Base-by-base conservation (phyloP, 2,113 vertebrate genomes). In the Dasypus novemcinctus region DNA sequence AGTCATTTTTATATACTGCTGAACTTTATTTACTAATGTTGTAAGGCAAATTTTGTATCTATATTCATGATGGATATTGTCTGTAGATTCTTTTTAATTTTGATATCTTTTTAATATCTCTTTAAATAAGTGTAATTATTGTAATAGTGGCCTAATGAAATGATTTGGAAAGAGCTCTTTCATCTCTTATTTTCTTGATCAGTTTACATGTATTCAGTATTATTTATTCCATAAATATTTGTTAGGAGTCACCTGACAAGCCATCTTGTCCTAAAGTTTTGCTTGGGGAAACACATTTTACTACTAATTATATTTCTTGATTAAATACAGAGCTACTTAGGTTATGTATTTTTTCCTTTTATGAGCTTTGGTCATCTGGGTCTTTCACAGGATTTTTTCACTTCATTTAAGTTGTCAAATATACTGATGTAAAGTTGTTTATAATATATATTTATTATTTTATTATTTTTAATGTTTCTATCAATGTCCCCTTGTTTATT, bases 321-420 rank as follows among this genome's bases (percentile, higher is more conserved):
- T 27, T n/a, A 18, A 2, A 63, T 14, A 17, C 4, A 63, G 41
- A 20, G 4, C 5, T 69, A n/a, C 4, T 2, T 8, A 27, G 4
- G 14, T 17, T 27, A 9, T 36, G 18, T 31, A 23, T n/a, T 4
- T 13, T 59, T 14, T 7, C 10, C 2, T 27, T 59, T 2, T n/a
- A 7, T 38, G 6, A 63, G 23, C 12, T 72, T 79, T 52, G 36
- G n/a, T 61, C 5, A 57, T 69, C 46, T 69, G 18, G 41, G 9
- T 79, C 72, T 23, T 79, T 46, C 25, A 61, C 1, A 36, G 5
- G 3, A 61, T 69, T 20, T 59, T 2, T 52, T 90, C 43, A 17
- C 17, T 71, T 59, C 15, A 25, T 76, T 7, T 18, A 33, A 4
- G 7, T 3, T 68, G 23, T 68, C 21, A 46, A 15, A 29, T 41